phyloP scores from a whole-genome alignment of 2,113 vertebrate genomes.

The Neogobius melanostomus region DNA sequence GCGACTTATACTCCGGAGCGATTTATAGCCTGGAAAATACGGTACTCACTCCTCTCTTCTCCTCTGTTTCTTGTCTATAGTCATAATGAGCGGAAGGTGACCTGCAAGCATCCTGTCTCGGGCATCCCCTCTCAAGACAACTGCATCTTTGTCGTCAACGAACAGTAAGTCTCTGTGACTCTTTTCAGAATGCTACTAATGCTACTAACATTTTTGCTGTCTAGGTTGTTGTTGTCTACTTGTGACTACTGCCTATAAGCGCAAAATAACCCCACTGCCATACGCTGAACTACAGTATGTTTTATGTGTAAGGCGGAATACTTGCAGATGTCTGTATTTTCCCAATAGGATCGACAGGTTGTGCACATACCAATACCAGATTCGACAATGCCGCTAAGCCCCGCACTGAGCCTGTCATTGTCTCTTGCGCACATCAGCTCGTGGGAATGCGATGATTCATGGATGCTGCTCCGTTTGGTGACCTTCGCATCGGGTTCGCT shows the following conservation, averaged over 20 bases:
- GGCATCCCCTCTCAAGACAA: slow-evolving; percentile 94
- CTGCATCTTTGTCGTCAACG: slow-evolving; percentile 97
- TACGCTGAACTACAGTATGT: neutral
- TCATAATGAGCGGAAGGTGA: slow-evolving; percentile 98
- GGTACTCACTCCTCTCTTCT: neutral
- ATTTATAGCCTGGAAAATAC: neutral
- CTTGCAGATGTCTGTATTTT: neutral
- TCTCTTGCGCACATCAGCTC: slow-evolving; percentile 9
- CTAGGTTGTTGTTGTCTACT: slow-evolving; percentile 21
- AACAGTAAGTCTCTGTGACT: slow-evolving; percentile 89
- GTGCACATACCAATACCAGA: neutral
- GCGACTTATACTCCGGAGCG: too few species aligned
- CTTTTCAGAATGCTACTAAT: slow-evolving; percentile 44
- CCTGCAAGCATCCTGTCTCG: slow-evolving; percentile 95
- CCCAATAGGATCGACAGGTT: slow-evolving; percentile 6
- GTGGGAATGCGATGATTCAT: slow-evolving; percentile 33
- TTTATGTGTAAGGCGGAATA: neutral
- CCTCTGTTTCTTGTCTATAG: slow-evolving; percentile 63
- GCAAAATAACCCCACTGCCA: too few species aligned
- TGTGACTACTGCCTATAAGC: slow-evolving; percentile 22
- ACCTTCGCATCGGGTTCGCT: slow-evolving; percentile 20
- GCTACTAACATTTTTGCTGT: slow-evolving; percentile 36
- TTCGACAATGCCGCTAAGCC: slow-evolving; percentile 7
- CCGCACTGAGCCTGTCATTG: slow-evolving; percentile 13
- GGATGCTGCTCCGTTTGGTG: slow-evolving; percentile 12